Evolutionary conservation across 2,888 invertebrate genomes (phyloP).

Genomic region (Erpobdella octoculata): DNA sequence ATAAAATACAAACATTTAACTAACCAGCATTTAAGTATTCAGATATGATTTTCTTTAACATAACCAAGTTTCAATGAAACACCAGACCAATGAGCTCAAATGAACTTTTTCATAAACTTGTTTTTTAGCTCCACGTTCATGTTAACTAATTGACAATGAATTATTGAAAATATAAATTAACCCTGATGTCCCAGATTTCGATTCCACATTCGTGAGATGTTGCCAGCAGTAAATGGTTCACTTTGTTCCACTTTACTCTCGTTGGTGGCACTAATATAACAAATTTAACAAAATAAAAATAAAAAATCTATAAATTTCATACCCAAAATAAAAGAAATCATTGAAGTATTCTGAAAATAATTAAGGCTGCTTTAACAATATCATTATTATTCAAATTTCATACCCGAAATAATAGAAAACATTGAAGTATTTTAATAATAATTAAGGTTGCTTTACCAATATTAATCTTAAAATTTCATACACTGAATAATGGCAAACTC

Average conservation of each 20-base stretch:
- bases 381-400: no score
- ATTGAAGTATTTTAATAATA: no score
- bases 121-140: not conserved
- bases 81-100: no score
- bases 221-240: constrained; percentile 72
- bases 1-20: not conserved
- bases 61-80: no score
- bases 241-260: constrained; percentile 86
- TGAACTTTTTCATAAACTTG: no score
- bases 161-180: constrained; percentile 46
- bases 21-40: not conserved
- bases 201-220: constrained; percentile 93
- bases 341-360: no score
- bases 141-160: not conserved
- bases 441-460: no score
- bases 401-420: no score
- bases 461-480: no score
- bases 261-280: constrained; percentile 61
- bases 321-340: no score
- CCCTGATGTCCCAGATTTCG: constrained; percentile 87
- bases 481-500: no score
- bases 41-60: not conserved
- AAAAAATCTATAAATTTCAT: not conserved
- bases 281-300: not conserved
- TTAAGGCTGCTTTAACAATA: no score